phyloP scores from a whole-genome alignment of 2,888 invertebrate genomes.

The Cremastinae sp. region DNA sequence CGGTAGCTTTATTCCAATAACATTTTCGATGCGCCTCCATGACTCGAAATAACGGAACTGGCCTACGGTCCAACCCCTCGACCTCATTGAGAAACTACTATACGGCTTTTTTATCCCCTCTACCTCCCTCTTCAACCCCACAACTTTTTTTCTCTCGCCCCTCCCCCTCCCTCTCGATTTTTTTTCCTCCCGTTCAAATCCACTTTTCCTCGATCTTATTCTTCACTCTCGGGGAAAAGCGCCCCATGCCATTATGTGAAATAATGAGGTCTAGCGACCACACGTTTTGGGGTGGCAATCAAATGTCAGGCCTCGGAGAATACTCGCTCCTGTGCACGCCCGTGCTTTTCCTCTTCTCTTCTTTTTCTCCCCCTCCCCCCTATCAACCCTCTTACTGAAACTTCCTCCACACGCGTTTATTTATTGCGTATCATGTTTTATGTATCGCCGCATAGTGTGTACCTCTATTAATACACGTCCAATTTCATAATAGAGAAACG shows the following conservation, averaged over 20 bases:
- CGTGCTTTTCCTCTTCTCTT: neutral
- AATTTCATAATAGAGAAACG: constrained; percentile 58
- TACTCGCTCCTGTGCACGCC: neutral
- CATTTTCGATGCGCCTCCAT: constrained; percentile 60
- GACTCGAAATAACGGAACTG: constrained; percentile 53
- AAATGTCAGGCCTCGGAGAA: constrained; percentile 36
- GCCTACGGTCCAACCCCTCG: constrained; percentile 54
- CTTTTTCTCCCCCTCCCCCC: neutral
- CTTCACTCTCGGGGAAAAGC: constrained; percentile 38
- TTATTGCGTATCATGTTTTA: constrained; percentile 23
- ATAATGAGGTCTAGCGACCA: constrained; percentile 45
- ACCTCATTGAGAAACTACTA: constrained; percentile 45
- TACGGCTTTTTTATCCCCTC: constrained; percentile 38
- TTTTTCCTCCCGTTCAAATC: neutral
- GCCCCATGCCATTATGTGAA: constrained; percentile 36
- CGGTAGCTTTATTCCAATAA: constrained; percentile 62
- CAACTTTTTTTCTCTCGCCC: constrained; percentile 12
- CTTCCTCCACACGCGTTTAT: constrained; percentile 1
- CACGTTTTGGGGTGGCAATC: constrained; percentile 42
- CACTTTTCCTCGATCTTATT: constrained; percentile 3
- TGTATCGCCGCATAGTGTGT: constrained; percentile 13
- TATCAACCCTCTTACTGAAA: too few relatives aligned
- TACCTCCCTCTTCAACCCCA: constrained; percentile 7
- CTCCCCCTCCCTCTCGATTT: neutral
- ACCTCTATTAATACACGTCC: constrained; percentile 57